Base-by-base conservation (phyloP, 2,888 invertebrate species). In the Synergus japonicus region DNA sequence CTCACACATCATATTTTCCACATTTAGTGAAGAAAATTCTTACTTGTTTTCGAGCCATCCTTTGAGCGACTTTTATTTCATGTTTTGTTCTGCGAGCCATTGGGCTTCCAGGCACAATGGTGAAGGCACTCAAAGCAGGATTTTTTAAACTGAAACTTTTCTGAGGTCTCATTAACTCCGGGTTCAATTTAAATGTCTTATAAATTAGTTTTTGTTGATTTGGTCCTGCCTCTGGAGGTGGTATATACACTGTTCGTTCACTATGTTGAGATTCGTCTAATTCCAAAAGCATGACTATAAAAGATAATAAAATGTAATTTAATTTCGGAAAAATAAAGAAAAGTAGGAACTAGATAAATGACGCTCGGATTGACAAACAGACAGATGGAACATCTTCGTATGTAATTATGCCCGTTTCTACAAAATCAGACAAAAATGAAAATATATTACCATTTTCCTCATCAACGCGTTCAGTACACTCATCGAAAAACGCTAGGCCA, bases 401-500 rank as follows among this genome's bases (percentile, higher is more conserved):
- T 29, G 29, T 2, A 29, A 29, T 29, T 29, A 29, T 29, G 29
- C 29, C 29, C 1, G 0, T 63, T 22, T 22, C 2, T 63, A 69
- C 10, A 44, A 69, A 15, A 15, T 43, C 10, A 8, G 1, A 65
- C 18, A 29, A 18, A 46, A 73, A 54, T 76, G 12, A 65, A 43
- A 13, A 67, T 13, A 63, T 77, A 83, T 76, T 84, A 91, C 91
- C 87, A 83, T 90, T 91, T 85, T 92, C 92, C 81, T 91, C 91
- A 77, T 93, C 93, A 60, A 96, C 94, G 91, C 96, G 95, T 90
- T 98, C 98, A 9, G 97, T 96, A 91, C 99, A 99, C 90, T 99
- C 99, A 92, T 99, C 99, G 91, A 99, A 99, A 93, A 98, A 98
- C 15, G 97, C 97, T 79, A 99, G 93, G 69, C 98, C 97, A 82